Base-by-base conservation (phyloP, 37 sponge, comb jelly and placozoan genomes). In the Spongilla lacustris region DNA sequence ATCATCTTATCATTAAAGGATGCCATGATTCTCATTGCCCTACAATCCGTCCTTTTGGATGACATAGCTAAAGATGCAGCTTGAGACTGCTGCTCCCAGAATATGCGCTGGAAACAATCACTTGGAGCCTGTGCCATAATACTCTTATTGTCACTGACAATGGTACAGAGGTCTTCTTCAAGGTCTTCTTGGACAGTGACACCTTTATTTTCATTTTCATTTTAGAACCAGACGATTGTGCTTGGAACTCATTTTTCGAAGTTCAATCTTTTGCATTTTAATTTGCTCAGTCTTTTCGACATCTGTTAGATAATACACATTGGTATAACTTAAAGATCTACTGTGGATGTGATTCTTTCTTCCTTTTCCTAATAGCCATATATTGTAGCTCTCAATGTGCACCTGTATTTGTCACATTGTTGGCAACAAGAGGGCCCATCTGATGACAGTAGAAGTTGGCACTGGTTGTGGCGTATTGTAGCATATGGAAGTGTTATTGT, bases 1-100 rank as follows among this genome's bases (percentile, higher is more conserved):
- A 82, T n/a, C 71, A 71, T 32, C 46, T 32, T 23, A 82, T 82
- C 83, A 82, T 82, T 30, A 82, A 36, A n/a, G 83, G 83, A 35
- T 82, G 73, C 83, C 49, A 82, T n/a, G n/a, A n/a, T n/a, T 36
- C 72, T 69, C 72, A 82, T 73, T 31, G 68, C 83, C 58, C 72
- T 69, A 70, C 36, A 26, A 35, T 82, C 19, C 58, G 4, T 58
- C 58, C 58, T 58, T 58, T 58, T 58, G 58, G 58, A 58, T 58
- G 58, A 58, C 58, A 58, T 58, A 13, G 14, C 58, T 58, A 6
- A 19, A 26, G 0, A 22, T 29, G 71, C 36, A 22, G 83, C 83
- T 36, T 82, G 35, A 9, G 38, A 26, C 58, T 82, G 83, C 23
- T 82, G 83, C 38, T 82, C 38, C 72, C 83, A 82, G 48, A 82